A percentile compares a stretch with the other conserved stretches of the same genome.
These are phyloP conservation scores for Polia nebulosa DNA, from an alignment of 2,888 invertebrate species.

Conservation along the genomic window DNA sequence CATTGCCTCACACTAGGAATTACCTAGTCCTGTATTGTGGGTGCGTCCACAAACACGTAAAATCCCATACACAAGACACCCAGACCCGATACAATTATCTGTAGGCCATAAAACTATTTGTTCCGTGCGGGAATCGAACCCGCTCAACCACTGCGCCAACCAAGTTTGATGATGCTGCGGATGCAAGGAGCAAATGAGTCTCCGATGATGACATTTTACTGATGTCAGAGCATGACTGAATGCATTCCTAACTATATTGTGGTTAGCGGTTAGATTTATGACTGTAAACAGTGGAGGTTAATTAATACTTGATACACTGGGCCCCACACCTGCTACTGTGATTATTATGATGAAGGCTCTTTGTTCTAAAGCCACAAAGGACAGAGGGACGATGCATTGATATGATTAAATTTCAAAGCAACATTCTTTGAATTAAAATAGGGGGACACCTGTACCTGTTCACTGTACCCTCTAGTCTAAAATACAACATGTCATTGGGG, in stretches of 20 bases:
- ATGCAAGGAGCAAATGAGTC: conserved; percentile 8
- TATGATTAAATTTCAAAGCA: conserved; percentile 19
- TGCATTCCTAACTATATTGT: conserved; percentile 19
- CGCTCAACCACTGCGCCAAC: too few species aligned
- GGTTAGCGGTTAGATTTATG: conserved; percentile 24
- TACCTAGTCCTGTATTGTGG: too few species aligned
- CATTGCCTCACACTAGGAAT: too few species aligned
- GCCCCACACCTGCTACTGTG: conserved; percentile 39
- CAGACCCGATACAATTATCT: too few species aligned
- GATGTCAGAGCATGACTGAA: conserved; percentile 35
- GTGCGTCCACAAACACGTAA: too few species aligned
- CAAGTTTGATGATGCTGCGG: not conserved
- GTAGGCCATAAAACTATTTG: too few species aligned
- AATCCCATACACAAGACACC: too few species aligned
- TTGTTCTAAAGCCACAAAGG: conserved; percentile 35
- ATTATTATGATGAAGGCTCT: conserved; percentile 46
- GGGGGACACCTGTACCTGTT: not conserved
- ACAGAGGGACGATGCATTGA: not conserved
- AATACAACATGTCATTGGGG: not conserved
- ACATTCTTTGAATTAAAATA: conserved; percentile 6
- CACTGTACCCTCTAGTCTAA: too few species aligned
- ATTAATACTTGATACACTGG: conserved; percentile 21
- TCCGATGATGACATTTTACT: conserved; percentile 4
- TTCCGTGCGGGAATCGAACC: too few species aligned
- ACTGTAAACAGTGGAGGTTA: conserved; percentile 39